phyloP scores from a whole-genome alignment of 2,113 vertebrate genomes.

The Indicator indicator region DNA sequence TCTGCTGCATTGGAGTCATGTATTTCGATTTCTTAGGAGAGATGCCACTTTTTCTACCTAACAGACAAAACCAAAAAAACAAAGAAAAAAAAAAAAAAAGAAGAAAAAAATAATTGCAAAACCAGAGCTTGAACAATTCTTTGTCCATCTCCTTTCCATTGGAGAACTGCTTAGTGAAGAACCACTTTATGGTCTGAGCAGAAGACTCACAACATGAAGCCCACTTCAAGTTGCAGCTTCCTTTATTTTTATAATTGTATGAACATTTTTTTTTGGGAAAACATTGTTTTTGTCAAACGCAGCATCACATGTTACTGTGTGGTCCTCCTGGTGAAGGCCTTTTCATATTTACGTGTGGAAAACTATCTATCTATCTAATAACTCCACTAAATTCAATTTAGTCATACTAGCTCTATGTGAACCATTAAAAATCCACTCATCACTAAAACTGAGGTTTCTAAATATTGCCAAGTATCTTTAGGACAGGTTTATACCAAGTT shows the following conservation, averaged over 20 bases:
- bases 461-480: neutral
- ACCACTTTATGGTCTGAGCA: fast-evolving
- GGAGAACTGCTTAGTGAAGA: neutral
- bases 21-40: conserved; percentile 97
- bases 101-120: neutral
- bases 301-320: too few relatives aligned
- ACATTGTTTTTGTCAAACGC: neutral
- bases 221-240: neutral
- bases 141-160: neutral
- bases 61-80: neutral
- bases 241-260: neutral
- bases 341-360: neutral
- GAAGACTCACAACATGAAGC: neutral
- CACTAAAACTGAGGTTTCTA: neutral
- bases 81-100: too few relatives aligned
- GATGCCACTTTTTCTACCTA: conserved; percentile 94
- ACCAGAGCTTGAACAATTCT: fast-evolving
- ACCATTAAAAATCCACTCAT: neutral
- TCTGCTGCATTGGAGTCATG: conserved; percentile 96
- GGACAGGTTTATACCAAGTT: neutral
- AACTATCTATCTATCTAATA: neutral
- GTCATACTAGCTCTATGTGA: neutral
- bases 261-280: fast-evolving
- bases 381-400: neutral
- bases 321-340: neutral